Conservation (phyloP, 2,797 vertebrate genomes). For the Fringilla coelebs region DNA sequence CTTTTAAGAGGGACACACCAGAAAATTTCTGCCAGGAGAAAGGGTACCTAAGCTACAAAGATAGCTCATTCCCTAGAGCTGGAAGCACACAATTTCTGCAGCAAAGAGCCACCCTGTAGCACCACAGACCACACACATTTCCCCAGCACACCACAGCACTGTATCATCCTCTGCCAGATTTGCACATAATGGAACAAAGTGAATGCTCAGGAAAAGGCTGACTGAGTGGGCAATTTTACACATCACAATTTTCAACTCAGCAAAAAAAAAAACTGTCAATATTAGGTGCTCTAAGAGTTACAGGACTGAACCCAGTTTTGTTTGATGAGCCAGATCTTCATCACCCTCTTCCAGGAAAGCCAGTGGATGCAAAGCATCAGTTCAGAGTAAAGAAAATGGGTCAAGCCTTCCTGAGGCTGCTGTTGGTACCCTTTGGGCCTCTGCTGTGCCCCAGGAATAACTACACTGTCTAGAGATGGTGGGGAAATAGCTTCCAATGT, state of each 20-base stretch:
- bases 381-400: neutral
- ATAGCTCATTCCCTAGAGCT: neutral
- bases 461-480: neutral
- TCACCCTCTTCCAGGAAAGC: neutral
- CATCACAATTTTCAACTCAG: neutral
- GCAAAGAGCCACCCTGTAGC: neutral
- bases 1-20: neutral
- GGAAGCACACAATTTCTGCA: neutral
- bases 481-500: neutral
- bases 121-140: neutral
- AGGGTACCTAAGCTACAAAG: neutral
- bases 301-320: neutral
- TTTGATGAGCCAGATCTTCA: neutral
- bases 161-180: neutral
- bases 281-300: neutral
- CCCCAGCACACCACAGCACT: neutral
- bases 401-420: neutral
- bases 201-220: neutral
- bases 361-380: neutral
- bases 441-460: neutral
- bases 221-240: neutral
- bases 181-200: neutral
- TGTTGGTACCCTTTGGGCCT: neutral
- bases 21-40: neutral
- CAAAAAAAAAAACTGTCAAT: neutral